Percentiles rank a stretch among this genome's conserved stretches.
Conservation (phyloP, 2,888 invertebrate genomes). For the Drosophila macrothrix region DNA sequence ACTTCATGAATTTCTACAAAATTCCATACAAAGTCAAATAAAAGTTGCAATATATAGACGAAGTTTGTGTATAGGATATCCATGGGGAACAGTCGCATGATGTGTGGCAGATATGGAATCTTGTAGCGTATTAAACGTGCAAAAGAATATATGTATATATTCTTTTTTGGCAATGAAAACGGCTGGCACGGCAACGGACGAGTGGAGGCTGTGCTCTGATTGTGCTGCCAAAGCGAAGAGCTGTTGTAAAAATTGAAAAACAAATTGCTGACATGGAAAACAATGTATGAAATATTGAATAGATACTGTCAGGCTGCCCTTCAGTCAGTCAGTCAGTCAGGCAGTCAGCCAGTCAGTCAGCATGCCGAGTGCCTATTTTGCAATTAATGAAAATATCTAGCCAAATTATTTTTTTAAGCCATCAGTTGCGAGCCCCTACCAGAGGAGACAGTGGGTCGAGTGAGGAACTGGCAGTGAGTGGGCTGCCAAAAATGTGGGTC, state of each 20-base stretch:
- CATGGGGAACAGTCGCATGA: not conserved
- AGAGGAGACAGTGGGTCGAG: constrained; percentile 2
- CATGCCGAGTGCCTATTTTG: constrained; percentile 55
- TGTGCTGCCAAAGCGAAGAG: constrained; percentile 8
- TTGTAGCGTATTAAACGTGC: constrained; percentile 28
- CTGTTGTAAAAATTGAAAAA: constrained; percentile 48
- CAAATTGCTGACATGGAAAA: constrained; percentile 57
- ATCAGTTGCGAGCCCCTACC: constrained; percentile 48
- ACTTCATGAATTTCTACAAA: not conserved
- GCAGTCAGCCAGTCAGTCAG: constrained; percentile 19
- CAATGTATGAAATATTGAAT: constrained; percentile 69
- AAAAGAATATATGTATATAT: constrained; percentile 16
- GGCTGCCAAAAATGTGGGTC: constrained; percentile 77
- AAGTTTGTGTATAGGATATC: constrained; percentile 7
- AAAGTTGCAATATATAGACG: not conserved
- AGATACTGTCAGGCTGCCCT: constrained; percentile 34
- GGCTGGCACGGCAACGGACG: constrained; percentile 13
- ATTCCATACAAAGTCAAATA: not conserved
- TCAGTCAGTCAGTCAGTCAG: constrained; percentile 2
- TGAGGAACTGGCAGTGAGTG: constrained; percentile 18
- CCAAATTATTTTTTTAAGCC: constrained; percentile 69
- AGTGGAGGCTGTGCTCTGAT: constrained; percentile 14
- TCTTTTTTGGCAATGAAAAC: constrained; percentile 51
- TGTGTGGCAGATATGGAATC: constrained; percentile 19
- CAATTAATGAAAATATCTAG: constrained; percentile 72